Base-by-base conservation (phyloP, 2,888 invertebrate genomes). In the Physocephala rufipes region DNA sequence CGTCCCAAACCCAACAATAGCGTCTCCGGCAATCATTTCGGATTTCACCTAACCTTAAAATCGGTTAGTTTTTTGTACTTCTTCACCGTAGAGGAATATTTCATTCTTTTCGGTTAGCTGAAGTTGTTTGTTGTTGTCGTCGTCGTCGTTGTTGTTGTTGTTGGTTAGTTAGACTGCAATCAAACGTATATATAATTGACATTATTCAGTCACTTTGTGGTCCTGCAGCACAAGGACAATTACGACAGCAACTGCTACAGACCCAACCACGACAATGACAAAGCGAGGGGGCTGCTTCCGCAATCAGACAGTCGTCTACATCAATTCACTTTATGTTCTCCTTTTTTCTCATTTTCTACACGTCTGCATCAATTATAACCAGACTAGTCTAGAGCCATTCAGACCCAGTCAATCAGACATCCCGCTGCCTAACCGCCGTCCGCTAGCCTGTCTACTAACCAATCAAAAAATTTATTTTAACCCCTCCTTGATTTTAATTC, bases 171-270 rank as follows among this genome's bases (percentile, higher is more conserved):
- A 19, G 28, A 9, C 30, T 47, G 26, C 24, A 47, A n/a, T n/a
- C 63, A 47, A 63, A 45, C 63, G 47, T 24, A 63, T 45, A 63
- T 24, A 63, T 63, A 63, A 63, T 63, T 63, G 63, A 63, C 47
- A 63, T 63, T 63, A 47, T 63, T 63, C 47, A 47, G 62, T 26
- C 15, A 58, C 26, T 58, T 26, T 24, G 58, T 58, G 58, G 58
- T 58, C 26, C 16, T 24, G 58, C 24, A 26, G 24, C 28, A 26
- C n/a, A n/a, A n/a, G n/a, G n/a, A n/a, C n/a, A n/a, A n/a, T n/a
- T n/a, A n/a, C n/a, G n/a, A n/a, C n/a, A n/a, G n/a, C n/a, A n/a
- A n/a, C n/a, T n/a, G n/a, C n/a, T n/a, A n/a, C n/a, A n/a, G n/a
- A n/a, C n/a, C n/a, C n/a, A n/a, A n/a, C n/a, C n/a, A n/a, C n/a